Evolutionary conservation across 2,113 vertebrate genomes (phyloP), one percentile per base, ranked within the genome.

Genomic region (Motacilla tschutschensis): DNA sequence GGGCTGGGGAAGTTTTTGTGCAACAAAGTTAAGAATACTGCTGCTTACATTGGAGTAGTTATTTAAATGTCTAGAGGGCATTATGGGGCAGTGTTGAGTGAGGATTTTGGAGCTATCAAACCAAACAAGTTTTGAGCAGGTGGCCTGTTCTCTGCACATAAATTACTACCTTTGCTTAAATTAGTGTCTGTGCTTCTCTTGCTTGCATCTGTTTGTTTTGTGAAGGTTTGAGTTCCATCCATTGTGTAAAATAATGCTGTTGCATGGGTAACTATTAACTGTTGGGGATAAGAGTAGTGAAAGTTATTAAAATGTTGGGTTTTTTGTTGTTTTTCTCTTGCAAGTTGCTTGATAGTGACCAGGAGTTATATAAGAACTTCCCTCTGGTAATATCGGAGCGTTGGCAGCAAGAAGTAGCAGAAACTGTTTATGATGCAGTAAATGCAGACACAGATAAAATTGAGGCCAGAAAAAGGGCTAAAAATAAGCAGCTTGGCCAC

Each of bases 311-410:
- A 79, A 71, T 84, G 51, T 57, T 81, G 87, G 70, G 59, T 17
- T 83, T 80, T 74, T 50, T 83, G 58, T 81, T 72, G 35, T 87
- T 92, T 94, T 44, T 71, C 65, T 93, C 43, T 90, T 82, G 64
- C 51, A 78, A 99, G 99, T 94, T 99, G 93, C 96, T 99, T 85
- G 99, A 99, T 91, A 98, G 98, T 48, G 99, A 99, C 97, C 99
- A 99, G 96, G 99, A 99, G 62, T 98, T 99, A 41, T 99, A 99
- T 92, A 99, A 98, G 97, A 99, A 99, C 97, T 99, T 99, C 93
- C 99, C 99, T 6, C 90, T 99, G 97, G 98, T 99, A 62, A 99
- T 99, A 94, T 99, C 99, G 0, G 99, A 99, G 93, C 99, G 99
- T 92, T 99, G 99, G 99, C 99, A 99, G 97, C 99, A 99, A 96